These are phyloP conservation scores for Tapera naevia DNA, from an alignment of 2,797 vertebrate genomes.

Conservation along the genomic window DNA sequence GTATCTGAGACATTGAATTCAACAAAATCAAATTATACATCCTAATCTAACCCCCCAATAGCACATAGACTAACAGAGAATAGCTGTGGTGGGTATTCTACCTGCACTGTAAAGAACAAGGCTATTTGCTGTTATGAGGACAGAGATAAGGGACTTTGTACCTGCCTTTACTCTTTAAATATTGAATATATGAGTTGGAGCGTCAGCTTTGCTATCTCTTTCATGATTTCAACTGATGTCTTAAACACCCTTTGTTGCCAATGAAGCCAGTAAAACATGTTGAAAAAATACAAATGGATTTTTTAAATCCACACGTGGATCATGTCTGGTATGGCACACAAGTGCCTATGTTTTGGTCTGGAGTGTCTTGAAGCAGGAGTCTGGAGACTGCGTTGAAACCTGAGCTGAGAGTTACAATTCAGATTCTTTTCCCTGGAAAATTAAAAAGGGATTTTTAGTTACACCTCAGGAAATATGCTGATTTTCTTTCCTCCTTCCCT, in stretches of 20 bases:
- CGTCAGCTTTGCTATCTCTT: not conserved
- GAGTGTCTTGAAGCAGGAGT: too few species aligned
- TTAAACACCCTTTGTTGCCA: not conserved
- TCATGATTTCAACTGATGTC: not conserved
- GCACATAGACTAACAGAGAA: too few species aligned
- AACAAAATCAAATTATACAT: not conserved
- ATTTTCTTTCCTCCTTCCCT: not conserved
- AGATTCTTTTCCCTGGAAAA: not conserved
- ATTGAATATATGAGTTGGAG: not conserved
- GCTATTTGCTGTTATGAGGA: not conserved
- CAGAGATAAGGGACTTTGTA: too few species aligned
- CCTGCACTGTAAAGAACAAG: not conserved
- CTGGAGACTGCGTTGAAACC: not conserved
- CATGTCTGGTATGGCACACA: not conserved
- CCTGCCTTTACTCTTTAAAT: not conserved
- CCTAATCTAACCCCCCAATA: not conserved
- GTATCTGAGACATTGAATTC: not conserved
- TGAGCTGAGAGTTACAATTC: not conserved
- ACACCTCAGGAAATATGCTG: not conserved
- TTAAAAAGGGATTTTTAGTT: not conserved
- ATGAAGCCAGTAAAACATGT: not conserved
- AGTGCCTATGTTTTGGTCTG: rapidly evolving
- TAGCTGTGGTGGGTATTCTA: too few species aligned
- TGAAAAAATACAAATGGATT: not conserved
- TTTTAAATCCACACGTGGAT: not conserved